Evolutionary conservation across 1,140 invertebrate species (phyloP), one percentile per base, ranked within the genome.

Genomic region (Panonychus citri): DNA sequence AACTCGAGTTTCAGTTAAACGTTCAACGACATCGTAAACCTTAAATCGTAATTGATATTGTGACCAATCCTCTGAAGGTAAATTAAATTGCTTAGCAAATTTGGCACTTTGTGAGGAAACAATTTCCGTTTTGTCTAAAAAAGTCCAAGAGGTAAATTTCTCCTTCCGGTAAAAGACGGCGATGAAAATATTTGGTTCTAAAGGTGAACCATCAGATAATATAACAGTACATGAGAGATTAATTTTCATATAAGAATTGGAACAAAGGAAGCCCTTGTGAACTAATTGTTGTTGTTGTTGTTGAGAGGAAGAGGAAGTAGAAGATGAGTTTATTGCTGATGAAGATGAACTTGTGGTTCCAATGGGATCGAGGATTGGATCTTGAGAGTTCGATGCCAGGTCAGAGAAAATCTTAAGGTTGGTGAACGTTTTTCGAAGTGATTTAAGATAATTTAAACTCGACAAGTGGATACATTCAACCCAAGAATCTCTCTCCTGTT

Each of bases 401-500:
- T 12, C 30, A 34, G 30, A 7, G 30, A 12, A 34, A 34, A 21
- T 26, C 43, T 53, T 28, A 27, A 40, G 53, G 26, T 46, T 55
- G 5, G 3, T n/a, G 17, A 58, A 25, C 3, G 57, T 21, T 40
- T 34, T 7, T 21, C 54, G 21, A 37, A 58, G 80, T 60, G 78
- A 75, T 63, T 81, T 74, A 66, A 93, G 79, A 60, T 79, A 80
- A 52, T 82, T 78, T 70, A 86, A 89, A 60, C 85, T 86, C 2
- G 85, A 83, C 57, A 79, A 72, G 64, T 86, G 80, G 27, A 95
- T 78, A 10, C 79, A 77, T 66, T 86, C 78, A 57, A 93, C 74
- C 90, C 90, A 95, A 50, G 78, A 73, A 60, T 83, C 80, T 21
- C 90, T 73, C 59, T 93, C 87, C 17, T 34, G n/a, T 19, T 34